Evolutionary conservation across 2,113 vertebrate species (phyloP), one percentile per base, ranked within the genome.

Genomic region (Limanda limanda): DNA sequence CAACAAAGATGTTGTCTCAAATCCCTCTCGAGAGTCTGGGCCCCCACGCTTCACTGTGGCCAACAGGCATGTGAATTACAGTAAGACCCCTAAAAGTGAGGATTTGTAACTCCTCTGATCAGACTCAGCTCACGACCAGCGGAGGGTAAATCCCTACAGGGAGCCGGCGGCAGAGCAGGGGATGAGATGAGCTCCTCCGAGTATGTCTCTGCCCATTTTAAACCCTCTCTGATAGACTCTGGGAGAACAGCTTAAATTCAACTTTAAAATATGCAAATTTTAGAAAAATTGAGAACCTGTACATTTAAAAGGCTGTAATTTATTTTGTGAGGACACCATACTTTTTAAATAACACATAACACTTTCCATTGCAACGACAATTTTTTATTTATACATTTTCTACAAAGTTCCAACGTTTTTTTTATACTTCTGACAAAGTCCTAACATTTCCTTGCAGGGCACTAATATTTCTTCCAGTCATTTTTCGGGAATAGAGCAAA

Each of bases 1-100:
- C 81, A 90, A 93, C 93, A 92, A 94, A 95, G 94, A 90, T 88
- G 87, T 92, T 89, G 91, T 93, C 89, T 93, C 79, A 90, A 93
- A 94, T 93, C 94, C 90, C 91, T 92, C 90, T 93, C 67, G 73
- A 93, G 87, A 87, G 88, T 82, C 76, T 35, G 74, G 83, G 81
- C 81, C 86, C 84, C 88, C 57, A 56, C 68, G n/a, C 72, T 88
- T 81, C 64, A 47, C 84, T 35, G 48, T 61, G 67, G 77, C 79
- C 67, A 47, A 76, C 81, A 13, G 79, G 74, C 83, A 64, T 76
- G 82, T 76, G 86, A 89, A 92, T 91, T 94, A 94, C 91, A 93
- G 91, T 93, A 91, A 90, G 81, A 88, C 78, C 86, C 81, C 81
- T 83, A 73, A 91, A 92, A 90, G 80, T 84, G 79, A 91, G 85